Percentiles rank a stretch among this genome's conserved stretches.
Evolutionary conservation across 2,797 vertebrate species (phyloP).

Genomic region (Nyctibius grandis): DNA sequence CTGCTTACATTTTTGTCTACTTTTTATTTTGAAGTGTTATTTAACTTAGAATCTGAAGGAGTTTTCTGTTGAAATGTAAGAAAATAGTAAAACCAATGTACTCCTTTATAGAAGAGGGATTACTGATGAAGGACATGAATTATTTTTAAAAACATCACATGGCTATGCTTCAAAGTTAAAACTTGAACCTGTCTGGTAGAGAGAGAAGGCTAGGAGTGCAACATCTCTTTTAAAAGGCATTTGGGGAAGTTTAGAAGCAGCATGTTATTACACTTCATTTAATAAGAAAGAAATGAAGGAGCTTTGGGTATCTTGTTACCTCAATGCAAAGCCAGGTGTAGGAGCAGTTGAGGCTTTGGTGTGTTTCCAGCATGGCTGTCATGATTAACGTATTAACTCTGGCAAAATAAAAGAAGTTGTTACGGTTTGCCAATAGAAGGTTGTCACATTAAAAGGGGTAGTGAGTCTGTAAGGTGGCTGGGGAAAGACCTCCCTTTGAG

Average conservation of each 20-base stretch:
- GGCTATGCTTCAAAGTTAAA: not conserved
- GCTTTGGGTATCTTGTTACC: not conserved
- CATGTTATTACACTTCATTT: fast-evolving
- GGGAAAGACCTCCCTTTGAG: too few relatives aligned
- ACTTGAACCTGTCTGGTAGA: not conserved
- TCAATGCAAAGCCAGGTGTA: not conserved
- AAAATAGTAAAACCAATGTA: not conserved
- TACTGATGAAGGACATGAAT: not conserved
- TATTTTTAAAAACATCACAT: not conserved
- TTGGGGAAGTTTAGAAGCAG: not conserved
- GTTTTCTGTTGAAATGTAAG: not conserved
- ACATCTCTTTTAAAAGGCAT: not conserved
- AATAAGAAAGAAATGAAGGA: not conserved
- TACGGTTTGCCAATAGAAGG: fast-evolving
- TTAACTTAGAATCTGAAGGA: not conserved
- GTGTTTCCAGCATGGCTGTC: not conserved
- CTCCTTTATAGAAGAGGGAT: not conserved
- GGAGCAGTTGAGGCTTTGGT: not conserved
- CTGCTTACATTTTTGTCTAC: not conserved
- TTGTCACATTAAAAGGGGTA: too few relatives aligned
- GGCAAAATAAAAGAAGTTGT: not conserved
- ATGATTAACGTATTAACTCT: fast-evolving
- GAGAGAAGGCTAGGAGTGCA: not conserved
- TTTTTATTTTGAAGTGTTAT: not conserved
- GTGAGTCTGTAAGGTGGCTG: too few relatives aligned